Evolutionary conservation across 2,797 vertebrate species (phyloP), one percentile per base, ranked within the genome.

Genomic region (Apogon hyalosoma): DNA sequence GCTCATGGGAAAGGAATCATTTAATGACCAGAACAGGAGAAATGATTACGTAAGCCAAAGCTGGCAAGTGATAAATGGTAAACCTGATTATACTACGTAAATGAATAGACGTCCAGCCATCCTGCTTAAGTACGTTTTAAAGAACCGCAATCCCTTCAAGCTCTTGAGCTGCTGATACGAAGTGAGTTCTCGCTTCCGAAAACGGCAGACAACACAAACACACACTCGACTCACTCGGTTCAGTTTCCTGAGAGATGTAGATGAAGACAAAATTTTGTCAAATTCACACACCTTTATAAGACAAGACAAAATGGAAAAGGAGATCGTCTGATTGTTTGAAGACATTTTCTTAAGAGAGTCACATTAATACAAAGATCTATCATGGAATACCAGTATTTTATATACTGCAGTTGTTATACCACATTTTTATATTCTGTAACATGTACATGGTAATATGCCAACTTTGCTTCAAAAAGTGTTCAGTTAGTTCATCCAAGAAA

Each of bases 301-400:
- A 92, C 88, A 92, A 83, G 88, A 92, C 90, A 91, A 90, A 92
- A 90, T 92, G 90, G 83, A 91, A 90, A 92, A 92, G 79, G 87
- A 91, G 87, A 89, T 91, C 82, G 14, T 89, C 80, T 85, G 90
- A 89, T 90, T 91, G 89, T 92, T 92, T 91, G 70, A 90, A 90
- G 90, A 92, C 89, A 91, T 92, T 92, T 92, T 92, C 87, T 92
- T 91, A 92, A 91, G 90, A 92, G 91, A 92, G 85, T 91, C 90
- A 92, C 91, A 92, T 90, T 88, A 90, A 92, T 92, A 92, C 91
- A 92, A 92, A 92, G 90, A 90, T 90, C 90, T 92, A 92, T 92
- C 84, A 92, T 92, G 88, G 90, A 92, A 87, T 92, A 92, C 83
- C 90, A 92, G 91, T 90, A 90, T 88, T 86, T 90, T 90, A 92